A percentile compares a stretch with the other conserved stretches of the same genome.
Conservation (phyloP, 1,140 invertebrate genomes). For the Drosophila teissieri region DNA sequence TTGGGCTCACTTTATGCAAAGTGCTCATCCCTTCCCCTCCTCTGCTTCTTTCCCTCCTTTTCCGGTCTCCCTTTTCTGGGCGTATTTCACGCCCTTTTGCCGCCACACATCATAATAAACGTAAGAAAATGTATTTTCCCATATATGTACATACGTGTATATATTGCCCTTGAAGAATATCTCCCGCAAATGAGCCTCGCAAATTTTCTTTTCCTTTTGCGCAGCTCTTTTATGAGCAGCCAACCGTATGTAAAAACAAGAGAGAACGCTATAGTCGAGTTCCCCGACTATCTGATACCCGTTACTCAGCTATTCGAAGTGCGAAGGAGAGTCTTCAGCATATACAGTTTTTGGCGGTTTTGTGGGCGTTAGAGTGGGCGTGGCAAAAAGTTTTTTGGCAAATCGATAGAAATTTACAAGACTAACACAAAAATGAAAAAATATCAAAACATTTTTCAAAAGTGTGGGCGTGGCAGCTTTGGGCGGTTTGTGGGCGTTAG, state of each 20-base stretch:
- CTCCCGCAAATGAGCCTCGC: conserved; percentile 27
- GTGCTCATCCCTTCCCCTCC: conserved; percentile 31
- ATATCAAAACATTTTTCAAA: no score
- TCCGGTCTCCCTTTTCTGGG: conserved; percentile 17
- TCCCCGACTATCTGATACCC: no score
- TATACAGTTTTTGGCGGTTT: no score
- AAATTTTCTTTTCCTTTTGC: conserved; percentile 20
- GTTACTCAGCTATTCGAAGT: no score
- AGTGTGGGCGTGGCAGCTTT: no score
- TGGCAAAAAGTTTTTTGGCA: no score
- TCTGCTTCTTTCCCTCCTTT: not conserved
- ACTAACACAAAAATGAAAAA: no score
- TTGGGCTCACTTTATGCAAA: conserved; percentile 68
- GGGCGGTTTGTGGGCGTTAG: no score
- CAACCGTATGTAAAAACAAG: conserved; percentile 41
- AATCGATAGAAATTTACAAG: no score
- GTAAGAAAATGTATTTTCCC: conserved; percentile 45
- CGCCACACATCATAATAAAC: conserved; percentile 72
- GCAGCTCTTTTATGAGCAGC: conserved; percentile 61
- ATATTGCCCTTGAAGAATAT: conserved; percentile 11
- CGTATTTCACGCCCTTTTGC: conserved; percentile 73
- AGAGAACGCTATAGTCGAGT: no score
- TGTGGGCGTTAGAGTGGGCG: no score
- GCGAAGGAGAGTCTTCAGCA: no score
- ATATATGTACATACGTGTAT: conserved; percentile 3